These are phyloP conservation scores for Andrena bucephala DNA, from an alignment of 2,888 invertebrate genomes.

Conservation along the genomic window DNA sequence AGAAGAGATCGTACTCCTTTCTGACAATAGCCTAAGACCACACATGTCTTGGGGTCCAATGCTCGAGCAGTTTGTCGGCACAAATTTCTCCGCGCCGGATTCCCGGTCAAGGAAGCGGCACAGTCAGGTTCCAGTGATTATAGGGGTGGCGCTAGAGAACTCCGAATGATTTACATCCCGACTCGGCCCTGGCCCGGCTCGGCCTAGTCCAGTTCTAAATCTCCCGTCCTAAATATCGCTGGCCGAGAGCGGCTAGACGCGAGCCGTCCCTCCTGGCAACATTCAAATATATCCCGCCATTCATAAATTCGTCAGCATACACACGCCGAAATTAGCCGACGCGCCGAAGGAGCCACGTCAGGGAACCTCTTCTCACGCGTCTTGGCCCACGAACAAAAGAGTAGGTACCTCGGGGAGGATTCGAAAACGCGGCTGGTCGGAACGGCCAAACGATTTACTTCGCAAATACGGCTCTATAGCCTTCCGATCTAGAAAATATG, in stretches of 20 bases:
- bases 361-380: conserved; percentile 58
- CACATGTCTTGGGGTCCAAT: conserved; percentile 35
- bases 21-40: conserved; percentile 33
- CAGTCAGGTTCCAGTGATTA: conserved; percentile 80
- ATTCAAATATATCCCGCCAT: conserved; percentile 83
- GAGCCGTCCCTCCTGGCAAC: conserved; percentile 84
- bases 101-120: conserved; percentile 68
- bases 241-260: conserved; percentile 77
- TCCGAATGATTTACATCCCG: conserved; percentile 83
- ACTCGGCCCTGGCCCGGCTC: conserved; percentile 59
- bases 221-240: conserved; percentile 78
- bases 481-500: neutral
- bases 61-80: conserved; percentile 45
- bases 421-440: neutral
- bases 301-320: conserved; percentile 84
- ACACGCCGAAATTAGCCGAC: conserved; percentile 76
- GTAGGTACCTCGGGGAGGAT: neutral
- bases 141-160: conserved; percentile 84
- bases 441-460: neutral
- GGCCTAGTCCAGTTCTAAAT: conserved; percentile 80
- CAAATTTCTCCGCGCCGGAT: conserved; percentile 60
- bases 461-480: neutral
- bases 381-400: conserved; percentile 23
- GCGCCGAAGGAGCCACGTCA: conserved; percentile 36
- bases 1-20: neutral